Evolutionary conservation across 2,797 vertebrate species (phyloP).

Genomic region (Chromis chromis): DNA sequence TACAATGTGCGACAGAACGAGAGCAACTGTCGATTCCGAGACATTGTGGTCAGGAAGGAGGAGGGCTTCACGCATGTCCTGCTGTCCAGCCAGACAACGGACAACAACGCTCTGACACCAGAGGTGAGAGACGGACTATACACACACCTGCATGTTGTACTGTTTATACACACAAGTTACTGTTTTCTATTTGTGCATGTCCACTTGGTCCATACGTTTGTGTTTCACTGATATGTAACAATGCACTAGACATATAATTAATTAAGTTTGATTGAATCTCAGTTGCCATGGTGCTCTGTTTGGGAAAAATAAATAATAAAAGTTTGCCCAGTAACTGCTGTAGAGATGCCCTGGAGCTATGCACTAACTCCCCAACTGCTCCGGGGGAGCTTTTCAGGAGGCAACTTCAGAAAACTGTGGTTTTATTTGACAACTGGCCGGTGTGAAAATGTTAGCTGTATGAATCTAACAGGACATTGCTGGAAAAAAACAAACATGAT

Average conservation of each 20-base stretch:
- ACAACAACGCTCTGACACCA: constrained; percentile 96
- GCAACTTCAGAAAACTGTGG: constrained; percentile 32
- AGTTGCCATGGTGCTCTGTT: constrained; percentile 19
- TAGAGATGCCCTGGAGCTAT: constrained; percentile 30
- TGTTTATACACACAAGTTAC: not conserved
- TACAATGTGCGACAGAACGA: constrained; percentile 97
- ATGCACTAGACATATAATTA: not conserved
- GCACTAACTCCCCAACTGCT: constrained; percentile 32
- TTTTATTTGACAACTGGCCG: constrained; percentile 60
- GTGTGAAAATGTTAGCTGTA: constrained; percentile 41
- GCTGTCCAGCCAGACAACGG: constrained; percentile 96
- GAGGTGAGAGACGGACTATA: constrained; percentile 87
- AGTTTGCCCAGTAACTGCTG: constrained; percentile 32
- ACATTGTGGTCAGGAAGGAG: constrained; percentile 98
- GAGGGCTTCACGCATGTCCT: constrained; percentile 98
- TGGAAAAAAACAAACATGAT: constrained; percentile 11
- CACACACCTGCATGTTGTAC: not conserved
- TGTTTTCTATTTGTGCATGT: not conserved
- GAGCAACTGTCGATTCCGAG: constrained; percentile 94
- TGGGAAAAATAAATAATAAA: constrained; percentile 32
- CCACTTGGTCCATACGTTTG: not conserved
- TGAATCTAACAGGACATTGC: constrained; percentile 26
- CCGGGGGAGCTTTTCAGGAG: constrained; percentile 44
- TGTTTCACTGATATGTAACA: not conserved
- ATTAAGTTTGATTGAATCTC: constrained; percentile 17